A percentile compares a stretch with the other conserved stretches of the same genome.
Evolutionary conservation across 2,797 vertebrate genomes (phyloP).

Genomic region (Sylvilagus floridanus): DNA sequence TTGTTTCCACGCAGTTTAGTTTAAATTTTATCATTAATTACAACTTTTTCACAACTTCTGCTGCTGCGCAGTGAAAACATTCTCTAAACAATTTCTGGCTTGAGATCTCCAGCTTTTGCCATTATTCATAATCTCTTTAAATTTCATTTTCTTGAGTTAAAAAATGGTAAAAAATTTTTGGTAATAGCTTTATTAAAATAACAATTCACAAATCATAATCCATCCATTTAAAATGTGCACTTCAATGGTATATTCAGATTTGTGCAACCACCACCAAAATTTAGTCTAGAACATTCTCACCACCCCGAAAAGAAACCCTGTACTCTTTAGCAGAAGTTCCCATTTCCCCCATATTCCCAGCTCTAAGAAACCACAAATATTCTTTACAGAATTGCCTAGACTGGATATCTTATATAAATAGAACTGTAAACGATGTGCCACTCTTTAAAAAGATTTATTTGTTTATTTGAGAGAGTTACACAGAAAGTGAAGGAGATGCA

Average conservation of each 20-base stretch:
- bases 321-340: background rate
- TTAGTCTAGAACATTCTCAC: background rate
- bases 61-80: background rate
- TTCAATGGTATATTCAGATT: slow-evolving; percentile 10
- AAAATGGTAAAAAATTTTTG: background rate
- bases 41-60: background rate
- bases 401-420: background rate
- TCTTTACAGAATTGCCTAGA: background rate
- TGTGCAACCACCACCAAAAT: background rate
- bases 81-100: background rate
- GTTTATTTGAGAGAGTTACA: too few relatives aligned
- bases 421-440: background rate
- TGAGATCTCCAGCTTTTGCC: background rate
- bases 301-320: background rate
- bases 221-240: background rate
- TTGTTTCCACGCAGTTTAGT: slow-evolving; percentile 20
- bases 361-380: background rate
- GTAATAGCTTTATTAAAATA: background rate
- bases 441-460: too few relatives aligned
- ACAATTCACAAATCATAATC: too few relatives aligned
- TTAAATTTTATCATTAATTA: background rate
- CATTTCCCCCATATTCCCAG: background rate
- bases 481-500: too few relatives aligned
- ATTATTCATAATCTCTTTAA: background rate
- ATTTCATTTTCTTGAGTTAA: background rate